Percentiles rank a stretch among this genome's conserved stretches.
These are phyloP conservation scores for Tolypeutes matacus DNA, from an alignment of 2,797 vertebrate species.

Conservation along the genomic window DNA sequence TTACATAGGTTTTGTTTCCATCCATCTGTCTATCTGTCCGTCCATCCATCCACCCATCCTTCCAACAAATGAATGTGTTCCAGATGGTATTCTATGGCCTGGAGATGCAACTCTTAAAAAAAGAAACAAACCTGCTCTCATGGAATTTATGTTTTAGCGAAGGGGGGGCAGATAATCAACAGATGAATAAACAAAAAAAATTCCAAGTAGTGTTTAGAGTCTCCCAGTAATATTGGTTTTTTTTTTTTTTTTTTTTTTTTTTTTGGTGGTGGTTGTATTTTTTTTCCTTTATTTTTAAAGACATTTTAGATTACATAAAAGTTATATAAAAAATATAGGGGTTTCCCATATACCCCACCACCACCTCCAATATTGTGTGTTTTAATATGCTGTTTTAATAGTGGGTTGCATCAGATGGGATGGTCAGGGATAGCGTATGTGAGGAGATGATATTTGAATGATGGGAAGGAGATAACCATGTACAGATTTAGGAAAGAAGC, in stretches of 20 bases:
- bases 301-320: no score
- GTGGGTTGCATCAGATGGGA: background rate
- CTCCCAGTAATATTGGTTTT: no score
- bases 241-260: background rate
- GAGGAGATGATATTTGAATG: background rate
- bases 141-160: background rate
- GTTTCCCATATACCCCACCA: no score
- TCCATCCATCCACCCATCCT: background rate
- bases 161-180: background rate
- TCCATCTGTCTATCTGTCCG: background rate
- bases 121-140: background rate
- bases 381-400: background rate
- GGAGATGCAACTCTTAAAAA: background rate
- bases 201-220: background rate
- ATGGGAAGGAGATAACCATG: background rate
- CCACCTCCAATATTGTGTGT: background rate
- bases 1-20: background rate
- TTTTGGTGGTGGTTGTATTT: background rate
- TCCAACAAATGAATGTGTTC: background rate
- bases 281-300: no score
- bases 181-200: conserved; percentile 24
- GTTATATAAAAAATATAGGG: no score
- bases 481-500: background rate
- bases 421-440: background rate
- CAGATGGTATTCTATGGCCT: background rate